Evolutionary conservation across 2,113 vertebrate species (phyloP), one percentile per base, ranked within the genome.

Genomic region (Scartelaos histophorus): DNA sequence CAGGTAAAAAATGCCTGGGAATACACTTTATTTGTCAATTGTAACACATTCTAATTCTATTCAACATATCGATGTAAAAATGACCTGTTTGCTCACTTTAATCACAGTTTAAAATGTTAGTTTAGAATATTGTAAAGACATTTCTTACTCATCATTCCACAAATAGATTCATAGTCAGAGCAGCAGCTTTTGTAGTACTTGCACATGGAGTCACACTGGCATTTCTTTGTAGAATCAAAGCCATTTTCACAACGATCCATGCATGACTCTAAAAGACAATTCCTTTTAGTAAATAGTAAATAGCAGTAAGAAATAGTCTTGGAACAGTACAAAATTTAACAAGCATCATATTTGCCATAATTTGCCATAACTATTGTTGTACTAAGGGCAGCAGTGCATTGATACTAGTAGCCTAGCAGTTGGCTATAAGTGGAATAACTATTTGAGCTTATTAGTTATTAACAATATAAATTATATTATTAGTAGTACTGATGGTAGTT

Each of bases 191-290:
- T 86, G 91, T 98, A 99, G 82, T 97, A 98, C 22, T 91, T 25
- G 67, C 98, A 98, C 85, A 98, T 93, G 11, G 92, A 88, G n/a
- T 98, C 98, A 13, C 98, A 99, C 85, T 99, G 98, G 84, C 97
- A 98, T 54, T 80, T 94, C 89, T 3, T 93, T 67, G 12, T 46
- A 0, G 80, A 19, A 0, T 95, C 80, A 24, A 97, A 99, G 43
- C 95, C 95, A n/a, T 92, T 90, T 0, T 94, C 91, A 0, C 97
- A 98, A 77, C 91, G 95, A 9, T 82, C 94, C 73, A 90, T 82
- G 3, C 98, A 99, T 0, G 97, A 97, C 34, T 96, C 98, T 99
- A 66, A 64, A 78, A 64, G 29, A 43, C 34, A 64, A 15, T 58
- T 58, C 2, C 15, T 25, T 25, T 13, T 0, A 3, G 17, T 25